Conservation (phyloP, 2,888 invertebrate genomes). For the Eudemis profundana region DNA sequence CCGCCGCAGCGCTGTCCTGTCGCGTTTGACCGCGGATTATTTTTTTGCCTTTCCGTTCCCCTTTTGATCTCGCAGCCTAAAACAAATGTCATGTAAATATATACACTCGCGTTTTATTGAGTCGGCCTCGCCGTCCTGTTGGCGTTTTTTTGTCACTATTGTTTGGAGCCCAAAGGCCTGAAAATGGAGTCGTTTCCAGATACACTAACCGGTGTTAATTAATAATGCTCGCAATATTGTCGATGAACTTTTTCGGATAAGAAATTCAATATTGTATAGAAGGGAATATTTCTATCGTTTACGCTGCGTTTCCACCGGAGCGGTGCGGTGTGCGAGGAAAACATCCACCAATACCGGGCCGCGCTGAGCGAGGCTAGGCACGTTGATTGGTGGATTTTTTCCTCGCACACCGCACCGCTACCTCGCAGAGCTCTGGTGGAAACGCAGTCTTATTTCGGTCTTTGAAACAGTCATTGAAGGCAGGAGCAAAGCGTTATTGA, state of each 20-base stretch:
- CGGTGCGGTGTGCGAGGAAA: no score
- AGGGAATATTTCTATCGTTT: no score
- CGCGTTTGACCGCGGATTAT: constrained; percentile 25
- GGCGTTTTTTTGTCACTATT: constrained; percentile 7
- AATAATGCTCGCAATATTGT: neutral
- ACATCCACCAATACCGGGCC: no score
- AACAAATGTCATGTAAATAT: constrained; percentile 29
- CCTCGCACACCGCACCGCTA: no score
- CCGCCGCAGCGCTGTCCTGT: constrained; percentile 19
- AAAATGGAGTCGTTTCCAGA: constrained; percentile 16
- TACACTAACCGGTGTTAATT: constrained; percentile 23
- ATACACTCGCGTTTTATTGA: constrained; percentile 18
- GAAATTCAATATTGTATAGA: constrained; percentile 8
- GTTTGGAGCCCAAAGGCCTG: constrained; percentile 1
- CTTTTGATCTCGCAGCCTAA: constrained; percentile 27
- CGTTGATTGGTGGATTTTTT: no score
- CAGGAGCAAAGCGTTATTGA: no score
- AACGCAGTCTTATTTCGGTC: no score
- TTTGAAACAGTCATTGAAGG: no score
- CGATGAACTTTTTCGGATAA: constrained; percentile 5
- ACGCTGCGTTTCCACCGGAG: no score
- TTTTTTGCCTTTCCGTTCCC: constrained; percentile 14
- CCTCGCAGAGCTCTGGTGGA: no score
- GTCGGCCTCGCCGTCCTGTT: neutral
- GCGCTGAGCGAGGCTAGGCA: no score